Conservation (phyloP, 2,888 invertebrate species). For the Dyspetes luteomarginatus region DNA sequence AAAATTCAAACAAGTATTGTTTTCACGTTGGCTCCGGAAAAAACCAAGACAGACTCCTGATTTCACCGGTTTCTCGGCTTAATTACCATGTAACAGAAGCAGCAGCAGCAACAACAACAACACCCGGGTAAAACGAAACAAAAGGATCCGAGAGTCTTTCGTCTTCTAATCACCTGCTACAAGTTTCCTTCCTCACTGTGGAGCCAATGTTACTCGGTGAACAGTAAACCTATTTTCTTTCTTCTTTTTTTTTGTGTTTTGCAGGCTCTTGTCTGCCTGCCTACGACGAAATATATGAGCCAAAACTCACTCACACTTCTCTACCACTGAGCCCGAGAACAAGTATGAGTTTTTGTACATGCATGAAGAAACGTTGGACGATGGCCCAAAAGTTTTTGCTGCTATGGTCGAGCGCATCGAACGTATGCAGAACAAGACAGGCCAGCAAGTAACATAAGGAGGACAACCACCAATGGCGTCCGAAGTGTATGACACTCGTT, state of each 20-base stretch:
- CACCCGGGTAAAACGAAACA: constrained; percentile 15
- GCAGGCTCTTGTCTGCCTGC: constrained; percentile 9
- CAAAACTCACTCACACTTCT: too few species aligned
- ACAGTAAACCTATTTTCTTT: constrained; percentile 7
- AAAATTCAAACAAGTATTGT: constrained; percentile 69
- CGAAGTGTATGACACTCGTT: constrained; percentile 44
- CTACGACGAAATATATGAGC: constrained; percentile 13
- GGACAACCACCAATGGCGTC: constrained; percentile 25
- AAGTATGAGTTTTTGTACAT: not conserved
- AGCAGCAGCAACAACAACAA: constrained; percentile 14
- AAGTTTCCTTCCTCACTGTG: constrained; percentile 54
- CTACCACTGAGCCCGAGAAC: not conserved
- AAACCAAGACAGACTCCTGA: constrained; percentile 41
- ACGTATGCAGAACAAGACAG: not conserved
- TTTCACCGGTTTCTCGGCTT: constrained; percentile 67
- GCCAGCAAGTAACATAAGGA: constrained; percentile 1
- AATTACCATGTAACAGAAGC: constrained; percentile 63
- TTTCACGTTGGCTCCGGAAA: constrained; percentile 35
- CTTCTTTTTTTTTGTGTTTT: not conserved
- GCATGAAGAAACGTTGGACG: constrained; percentile 13
- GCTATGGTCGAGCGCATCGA: constrained; percentile 36
- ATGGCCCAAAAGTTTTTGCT: constrained; percentile 24
- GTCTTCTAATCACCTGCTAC: constrained; percentile 59
- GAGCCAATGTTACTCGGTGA: constrained; percentile 9
- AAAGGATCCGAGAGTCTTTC: constrained; percentile 46